Conservation (phyloP, 2,113 vertebrate species). For the Cairina moschata region DNA sequence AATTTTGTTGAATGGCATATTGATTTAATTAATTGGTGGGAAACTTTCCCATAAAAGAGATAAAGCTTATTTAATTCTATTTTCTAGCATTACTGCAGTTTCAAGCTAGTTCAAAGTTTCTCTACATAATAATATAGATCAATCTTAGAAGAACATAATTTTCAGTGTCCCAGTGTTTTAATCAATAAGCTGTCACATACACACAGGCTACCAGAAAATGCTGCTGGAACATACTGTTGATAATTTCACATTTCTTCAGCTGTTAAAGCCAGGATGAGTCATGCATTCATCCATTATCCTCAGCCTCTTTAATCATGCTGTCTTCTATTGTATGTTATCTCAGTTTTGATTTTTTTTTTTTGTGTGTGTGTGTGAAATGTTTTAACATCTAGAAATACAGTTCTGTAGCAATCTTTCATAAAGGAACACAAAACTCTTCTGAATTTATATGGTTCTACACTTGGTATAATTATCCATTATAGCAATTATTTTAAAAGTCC, state of each 20-base stretch:
- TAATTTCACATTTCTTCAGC: constrained; percentile 26
- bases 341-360: background rate
- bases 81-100: background rate
- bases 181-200: background rate
- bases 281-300: background rate
- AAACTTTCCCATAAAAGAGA: background rate
- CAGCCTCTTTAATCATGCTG: background rate
- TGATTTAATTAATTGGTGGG: background rate
- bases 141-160: background rate
- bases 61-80: background rate
- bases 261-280: background rate
- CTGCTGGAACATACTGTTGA: background rate
- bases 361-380: background rate
- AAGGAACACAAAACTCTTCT: background rate
- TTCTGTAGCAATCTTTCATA: background rate
- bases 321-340: background rate
- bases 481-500: background rate
- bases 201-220: background rate
- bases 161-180: background rate
- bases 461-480: background rate
- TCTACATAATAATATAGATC: background rate
- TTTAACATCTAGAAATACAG: background rate
- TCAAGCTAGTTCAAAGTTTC: background rate
- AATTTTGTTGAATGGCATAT: background rate
- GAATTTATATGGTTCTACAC: background rate